A percentile compares a stretch with the other conserved stretches of the same genome.
phyloP scores from a whole-genome alignment of 2,888 invertebrate genomes.

The Torymus auratus region DNA sequence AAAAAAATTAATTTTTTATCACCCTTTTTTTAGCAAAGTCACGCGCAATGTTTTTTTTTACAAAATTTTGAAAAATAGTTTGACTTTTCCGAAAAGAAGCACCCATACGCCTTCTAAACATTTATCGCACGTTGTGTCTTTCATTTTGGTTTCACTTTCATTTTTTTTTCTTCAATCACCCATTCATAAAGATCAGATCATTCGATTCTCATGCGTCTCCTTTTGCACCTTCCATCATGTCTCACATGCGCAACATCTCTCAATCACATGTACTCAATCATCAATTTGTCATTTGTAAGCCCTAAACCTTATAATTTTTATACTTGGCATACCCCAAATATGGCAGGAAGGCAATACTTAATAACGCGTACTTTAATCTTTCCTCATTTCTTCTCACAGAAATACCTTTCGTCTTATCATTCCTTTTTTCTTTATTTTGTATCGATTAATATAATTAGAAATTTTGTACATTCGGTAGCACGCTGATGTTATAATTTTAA shows the following conservation, averaged over 20 bases:
- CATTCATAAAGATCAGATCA: slow-evolving; percentile 25
- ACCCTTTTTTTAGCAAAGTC: slow-evolving; percentile 62
- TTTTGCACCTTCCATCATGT: slow-evolving; percentile 54
- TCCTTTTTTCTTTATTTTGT: slow-evolving; percentile 37
- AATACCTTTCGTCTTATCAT: slow-evolving; percentile 44
- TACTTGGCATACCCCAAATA: slow-evolving; percentile 80
- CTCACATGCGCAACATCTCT: slow-evolving; percentile 49
- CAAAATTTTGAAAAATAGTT: slow-evolving; percentile 76
- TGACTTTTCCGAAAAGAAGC: slow-evolving; percentile 67
- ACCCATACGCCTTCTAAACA: slow-evolving; percentile 62
- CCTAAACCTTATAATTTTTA: slow-evolving; percentile 77
- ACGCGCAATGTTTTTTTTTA: slow-evolving; percentile 64
- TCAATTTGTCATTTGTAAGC: slow-evolving; percentile 67
- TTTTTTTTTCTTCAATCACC: slow-evolving; percentile 41
- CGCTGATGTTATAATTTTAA: slow-evolving; percentile 34
- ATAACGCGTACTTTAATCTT: slow-evolving; percentile 73
- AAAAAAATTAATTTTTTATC: slow-evolving; percentile 59
- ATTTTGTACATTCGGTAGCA: slow-evolving; percentile 66
- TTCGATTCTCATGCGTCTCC: slow-evolving; percentile 20
- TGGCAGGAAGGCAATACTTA: slow-evolving; percentile 82
- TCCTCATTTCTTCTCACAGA: slow-evolving; percentile 47
- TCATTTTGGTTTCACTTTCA: slow-evolving; percentile 49
- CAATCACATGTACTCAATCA: slow-evolving; percentile 61
- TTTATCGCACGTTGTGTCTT: slow-evolving; percentile 54
- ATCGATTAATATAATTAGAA: slow-evolving; percentile 61